phyloP scores from a whole-genome alignment of 2,888 invertebrate genomes.

The Drosophila colorata region DNA sequence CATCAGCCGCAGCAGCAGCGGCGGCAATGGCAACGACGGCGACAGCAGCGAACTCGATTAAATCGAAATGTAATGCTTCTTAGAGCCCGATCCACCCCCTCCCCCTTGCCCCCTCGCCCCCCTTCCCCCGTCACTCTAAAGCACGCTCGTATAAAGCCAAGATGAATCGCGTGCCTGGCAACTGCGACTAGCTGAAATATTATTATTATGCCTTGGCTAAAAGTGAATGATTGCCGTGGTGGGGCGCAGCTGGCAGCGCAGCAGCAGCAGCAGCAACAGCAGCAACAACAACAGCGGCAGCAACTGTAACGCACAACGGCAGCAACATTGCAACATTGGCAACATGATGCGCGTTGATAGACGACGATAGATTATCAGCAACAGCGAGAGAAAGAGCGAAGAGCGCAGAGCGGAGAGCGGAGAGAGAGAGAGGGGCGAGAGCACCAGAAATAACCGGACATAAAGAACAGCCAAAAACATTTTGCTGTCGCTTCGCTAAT shows the following conservation, averaged over 20 bases:
- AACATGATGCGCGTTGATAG: conserved; percentile 77
- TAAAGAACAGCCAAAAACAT: conserved; percentile 39
- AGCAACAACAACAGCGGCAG: conserved; percentile 28
- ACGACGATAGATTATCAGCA: conserved; percentile 74
- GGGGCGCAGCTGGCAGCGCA: conserved; percentile 52
- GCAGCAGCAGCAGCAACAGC: conserved; percentile 43
- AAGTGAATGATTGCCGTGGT: conserved; percentile 76
- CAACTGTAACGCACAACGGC: conserved; percentile 34
- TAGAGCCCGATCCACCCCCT: conserved; percentile 19
- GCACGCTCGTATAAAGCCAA: conserved; percentile 44
- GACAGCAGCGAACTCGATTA: conserved; percentile 71
- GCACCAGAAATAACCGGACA: conserved; percentile 13
- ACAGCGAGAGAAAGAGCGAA: conserved; percentile 29
- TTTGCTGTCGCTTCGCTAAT: conserved; percentile 54
- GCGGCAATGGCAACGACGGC: conserved; percentile 35
- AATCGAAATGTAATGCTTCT: conserved; percentile 79
- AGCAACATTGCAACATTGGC: conserved; percentile 53
- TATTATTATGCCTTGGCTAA: conserved; percentile 79
- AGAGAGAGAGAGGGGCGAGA: conserved; percentile 18
- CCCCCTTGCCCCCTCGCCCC: background rate
- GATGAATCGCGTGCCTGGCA: conserved; percentile 81
- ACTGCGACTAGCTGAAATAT: conserved; percentile 79
- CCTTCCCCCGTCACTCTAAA: background rate
- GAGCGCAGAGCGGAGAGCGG: conserved; percentile 16
- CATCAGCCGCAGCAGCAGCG: conserved; percentile 37